A percentile compares a stretch with the other conserved stretches of the same genome.
phyloP scores from a whole-genome alignment of 2,113 vertebrate genomes.

The Orcinus orca region DNA sequence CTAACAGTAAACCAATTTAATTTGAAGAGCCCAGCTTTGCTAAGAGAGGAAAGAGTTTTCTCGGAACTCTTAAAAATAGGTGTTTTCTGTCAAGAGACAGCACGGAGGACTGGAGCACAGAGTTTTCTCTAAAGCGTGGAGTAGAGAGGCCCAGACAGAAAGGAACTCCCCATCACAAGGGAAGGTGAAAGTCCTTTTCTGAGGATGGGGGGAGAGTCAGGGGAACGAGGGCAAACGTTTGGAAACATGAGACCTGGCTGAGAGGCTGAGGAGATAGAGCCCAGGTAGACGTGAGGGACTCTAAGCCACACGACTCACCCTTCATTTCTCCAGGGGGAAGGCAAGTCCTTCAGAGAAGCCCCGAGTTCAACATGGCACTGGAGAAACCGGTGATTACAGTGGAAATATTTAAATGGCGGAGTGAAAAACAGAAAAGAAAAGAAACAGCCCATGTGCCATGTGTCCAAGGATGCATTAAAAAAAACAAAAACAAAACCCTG shows the following conservation, averaged over 20 bases:
- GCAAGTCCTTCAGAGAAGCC: neutral
- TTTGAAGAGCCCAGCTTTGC: neutral
- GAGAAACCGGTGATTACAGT: neutral
- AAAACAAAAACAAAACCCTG: no score
- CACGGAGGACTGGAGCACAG: neutral
- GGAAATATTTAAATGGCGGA: neutral
- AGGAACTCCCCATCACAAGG: fast-evolving
- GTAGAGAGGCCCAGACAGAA: neutral
- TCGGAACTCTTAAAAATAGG: neutral
- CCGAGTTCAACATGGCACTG: neutral
- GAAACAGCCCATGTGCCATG: neutral
- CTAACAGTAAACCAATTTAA: neutral
- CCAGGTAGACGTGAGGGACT: neutral
- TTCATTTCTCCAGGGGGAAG: neutral
- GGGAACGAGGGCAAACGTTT: neutral
- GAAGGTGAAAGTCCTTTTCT: neutral
- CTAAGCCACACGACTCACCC: no score
- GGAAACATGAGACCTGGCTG: neutral
- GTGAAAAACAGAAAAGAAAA: neutral
- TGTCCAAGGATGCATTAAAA: neutral
- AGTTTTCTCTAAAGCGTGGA: neutral
- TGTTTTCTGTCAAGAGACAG: neutral
- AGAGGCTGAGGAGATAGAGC: neutral
- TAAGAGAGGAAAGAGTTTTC: neutral
- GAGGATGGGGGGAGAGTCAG: neutral